Evolutionary conservation across 2,797 vertebrate species (phyloP), one percentile per base, ranked within the genome.

Genomic region (Spinibarbus caldwelli): DNA sequence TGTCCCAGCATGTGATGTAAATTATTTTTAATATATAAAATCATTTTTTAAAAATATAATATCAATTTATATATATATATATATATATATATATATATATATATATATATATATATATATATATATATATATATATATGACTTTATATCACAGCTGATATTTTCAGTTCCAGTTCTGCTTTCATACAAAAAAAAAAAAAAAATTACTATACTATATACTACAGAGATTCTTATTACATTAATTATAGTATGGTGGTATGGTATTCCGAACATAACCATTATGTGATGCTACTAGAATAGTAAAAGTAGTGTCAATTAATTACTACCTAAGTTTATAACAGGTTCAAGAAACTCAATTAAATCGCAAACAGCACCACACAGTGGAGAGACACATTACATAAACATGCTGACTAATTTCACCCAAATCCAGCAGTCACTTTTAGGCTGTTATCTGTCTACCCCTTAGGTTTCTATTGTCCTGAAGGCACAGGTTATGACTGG

Each of bases 391-490:
- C 64, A 62, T 43, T 34, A 43, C n/a, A 72, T 26, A 79, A 21
- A 79, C 23, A 31, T 36, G 68, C 11, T 43, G 23, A 73, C 15
- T 70, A 34, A 70, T 43, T 83, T 64, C 6, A 45, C 31, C 73
- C 6, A 7, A 86, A 71, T 31, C 10, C 5, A 10, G 49, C 19
- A 73, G 75, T 49, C 38, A 45, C 34, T 1, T 82, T 52, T 52
- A 66, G 62, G 6, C 36, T 49, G 80, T 80, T 86, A n/a, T 81
- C 5, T 84, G 21, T 52, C 49, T 52, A 34, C 76, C 83, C 29
- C 82, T 14, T 88, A 97, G 97, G 97, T 29, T 98, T 96, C 94
- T 97, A 96, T 90, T 98, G 97, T 85, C 96, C 94, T 0, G 91
- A 94, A 87, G 93, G 94, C 70, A 96, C 94, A 2, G 95, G 96